These are phyloP conservation scores for Baccha elongata DNA, from an alignment of 2,888 invertebrate species.

Conservation along the genomic window DNA sequence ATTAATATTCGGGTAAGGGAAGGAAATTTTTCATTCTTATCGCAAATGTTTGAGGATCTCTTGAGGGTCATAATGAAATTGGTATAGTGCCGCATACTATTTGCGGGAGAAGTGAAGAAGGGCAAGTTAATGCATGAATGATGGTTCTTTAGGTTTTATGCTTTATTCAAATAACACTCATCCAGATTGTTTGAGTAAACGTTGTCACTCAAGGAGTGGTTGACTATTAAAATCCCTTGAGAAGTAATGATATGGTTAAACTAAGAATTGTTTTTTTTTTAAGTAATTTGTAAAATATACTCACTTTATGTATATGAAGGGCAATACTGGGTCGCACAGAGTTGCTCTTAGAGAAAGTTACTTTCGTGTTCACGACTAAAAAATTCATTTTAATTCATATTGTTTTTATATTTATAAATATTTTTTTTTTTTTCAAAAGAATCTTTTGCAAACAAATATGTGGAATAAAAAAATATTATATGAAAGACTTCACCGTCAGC, in stretches of 20 bases:
- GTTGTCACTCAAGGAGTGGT: slow-evolving; percentile 5
- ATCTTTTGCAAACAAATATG: no score
- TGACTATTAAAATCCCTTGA: background rate
- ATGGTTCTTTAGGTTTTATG: slow-evolving; percentile 2
- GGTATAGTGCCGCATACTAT: slow-evolving; percentile 35
- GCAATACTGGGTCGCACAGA: no score
- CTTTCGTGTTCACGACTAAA: no score
- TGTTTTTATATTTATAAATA: no score
- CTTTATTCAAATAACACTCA: slow-evolving; percentile 4
- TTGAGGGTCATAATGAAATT: slow-evolving; percentile 53
- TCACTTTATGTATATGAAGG: no score
- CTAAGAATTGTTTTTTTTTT: no score
- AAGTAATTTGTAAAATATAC: no score
- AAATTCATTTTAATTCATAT: no score
- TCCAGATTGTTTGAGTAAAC: slow-evolving; percentile 23
- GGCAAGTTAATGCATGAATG: slow-evolving; percentile 49
- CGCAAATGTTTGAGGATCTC: slow-evolving; percentile 60
- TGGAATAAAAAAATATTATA: no score
- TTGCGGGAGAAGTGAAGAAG: slow-evolving; percentile 38
- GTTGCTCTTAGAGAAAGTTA: no score
- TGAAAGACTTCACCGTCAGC: no score
- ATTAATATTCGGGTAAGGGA: slow-evolving; percentile 47
- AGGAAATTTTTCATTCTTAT: slow-evolving; percentile 68
- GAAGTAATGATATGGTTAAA: background rate
- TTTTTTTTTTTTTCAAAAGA: no score